A percentile compares a stretch with the other conserved stretches of the same genome.
Evolutionary conservation across 2,888 invertebrate species (phyloP).

Genomic region (Sclerodermus sp.): DNA sequence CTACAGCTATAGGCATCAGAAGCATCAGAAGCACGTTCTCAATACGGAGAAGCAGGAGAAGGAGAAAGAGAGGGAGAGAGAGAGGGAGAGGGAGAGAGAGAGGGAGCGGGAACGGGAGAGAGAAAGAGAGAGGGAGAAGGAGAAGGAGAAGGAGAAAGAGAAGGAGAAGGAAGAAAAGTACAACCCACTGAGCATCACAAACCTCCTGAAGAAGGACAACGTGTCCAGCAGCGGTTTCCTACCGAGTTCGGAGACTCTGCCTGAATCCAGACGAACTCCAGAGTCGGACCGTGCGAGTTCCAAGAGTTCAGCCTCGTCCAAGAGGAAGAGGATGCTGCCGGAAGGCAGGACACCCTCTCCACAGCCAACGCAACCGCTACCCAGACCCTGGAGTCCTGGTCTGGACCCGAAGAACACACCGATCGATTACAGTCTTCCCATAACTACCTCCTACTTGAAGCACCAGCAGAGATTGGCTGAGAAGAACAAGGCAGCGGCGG

Average conservation of each 20-base stretch:
- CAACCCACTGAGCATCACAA: slow-evolving; percentile 54
- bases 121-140: slow-evolving; percentile 19
- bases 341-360: slow-evolving; percentile 53
- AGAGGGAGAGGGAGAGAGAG: slow-evolving; percentile 34
- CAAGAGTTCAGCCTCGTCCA: slow-evolving; percentile 48
- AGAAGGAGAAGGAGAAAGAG: slow-evolving; percentile 28
- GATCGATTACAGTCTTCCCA: slow-evolving; percentile 83
- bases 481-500: slow-evolving; percentile 60
- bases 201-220: slow-evolving; percentile 53
- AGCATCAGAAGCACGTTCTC: slow-evolving; percentile 24
- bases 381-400: slow-evolving; percentile 52
- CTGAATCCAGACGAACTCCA: slow-evolving; percentile 58
- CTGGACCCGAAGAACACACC: slow-evolving; percentile 50
- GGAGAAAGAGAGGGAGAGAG: slow-evolving; percentile 32
- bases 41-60: slow-evolving; percentile 29
- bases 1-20: slow-evolving; percentile 47
- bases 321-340: slow-evolving; percentile 49
- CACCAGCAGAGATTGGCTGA: slow-evolving; percentile 74
- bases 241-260: slow-evolving; percentile 54
- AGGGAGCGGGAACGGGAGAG: slow-evolving; percentile 39
- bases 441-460: slow-evolving; percentile 86
- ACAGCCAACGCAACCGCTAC: slow-evolving; percentile 41
- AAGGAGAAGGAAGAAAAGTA: slow-evolving; percentile 48
- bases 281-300: slow-evolving; percentile 58
- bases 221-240: slow-evolving; percentile 25